Evolutionary conservation across 35 echinoderm and acorn worm genomes (phyloP), one percentile per base, ranked within the genome.

Genomic region (Ophioderma brevispina): DNA sequence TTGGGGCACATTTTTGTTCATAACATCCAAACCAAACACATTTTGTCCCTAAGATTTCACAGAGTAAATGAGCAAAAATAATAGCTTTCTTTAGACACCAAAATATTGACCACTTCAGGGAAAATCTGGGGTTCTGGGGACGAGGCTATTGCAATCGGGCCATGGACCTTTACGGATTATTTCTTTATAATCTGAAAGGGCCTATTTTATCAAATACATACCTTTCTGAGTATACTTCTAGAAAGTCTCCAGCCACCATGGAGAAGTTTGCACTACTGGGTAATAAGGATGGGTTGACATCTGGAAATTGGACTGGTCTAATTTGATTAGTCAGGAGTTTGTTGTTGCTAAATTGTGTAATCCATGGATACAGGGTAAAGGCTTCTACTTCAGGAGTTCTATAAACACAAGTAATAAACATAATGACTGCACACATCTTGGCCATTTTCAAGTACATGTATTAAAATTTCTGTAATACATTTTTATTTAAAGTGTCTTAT

Each of bases 241-340:
- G 39, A 37, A 98, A 98, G 64, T 98, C 96, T 31, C 96, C 96
- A 40, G 96, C 96, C 33, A 94, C 87, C 92, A 98, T 98, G 31
- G 96, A 94, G 70, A 98, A 92, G 36, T 87, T 39, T n/a, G 96
- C 93, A 40, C 83, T 79, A 13, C 40, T 49, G 35, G 86, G 90
- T 34, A 98, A 92, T 23, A 35, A 78, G 13, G 83, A 80, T 28
- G 96, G 92, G 36, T 92, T 86, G 35, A 92, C 85, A 32, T 98
- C 96, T 50, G 96, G 96, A 33, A 98, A 85, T 8, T 85, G 80
- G 31, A 98, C 83, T 0, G 84, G 82, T 39, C 90, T 92, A 42
- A 86, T 86, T 79, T 98, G 96, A 64, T 98, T 86, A 17, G 76
- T 64, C 2, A 75, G 33, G 18, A 32, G 75, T 83, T 92, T 94